Evolutionary conservation across 2,888 invertebrate species (phyloP), one percentile per base, ranked within the genome.

Genomic region (Itoplectis maculator): DNA sequence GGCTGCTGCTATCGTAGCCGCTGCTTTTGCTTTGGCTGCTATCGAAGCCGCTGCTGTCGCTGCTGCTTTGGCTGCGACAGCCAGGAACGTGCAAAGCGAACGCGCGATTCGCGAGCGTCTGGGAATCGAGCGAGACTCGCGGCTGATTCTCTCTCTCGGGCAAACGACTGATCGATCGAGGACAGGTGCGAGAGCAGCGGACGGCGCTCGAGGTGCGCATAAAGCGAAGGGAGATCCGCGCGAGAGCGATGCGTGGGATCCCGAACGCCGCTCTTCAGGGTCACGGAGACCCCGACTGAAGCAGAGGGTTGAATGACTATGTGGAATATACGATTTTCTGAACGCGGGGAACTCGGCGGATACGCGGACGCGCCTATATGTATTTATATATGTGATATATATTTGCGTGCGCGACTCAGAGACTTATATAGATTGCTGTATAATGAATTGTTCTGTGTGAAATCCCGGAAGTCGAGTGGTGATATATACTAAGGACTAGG

Each of bases 271-370:
- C 18, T 54, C 72, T 5, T 77, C 85, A 85, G 73, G 85, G 85
- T 82, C 81, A 84, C 79, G 82, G 79, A 82, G 68, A 78, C 70
- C n/a, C n/a, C n/a, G 78, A 81, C 42, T 56, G 63, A 47, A 54
- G 40, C 69, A n/a, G 81, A 77, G 81, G 77, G 84, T 85, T 84
- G 85, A 84, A 85, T 84, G 85, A 84, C 84, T 84, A 84, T 63
- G 54, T 15, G 45, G 74, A 72, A 13, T n/a, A n/a, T n/a, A n/a
- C 29, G 23, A 15, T 20, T 40, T 20, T n/a, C 2, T 2, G n/a
- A n/a, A n/a, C n/a, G n/a, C n/a, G n/a, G n/a, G n/a, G n/a, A n/a
- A n/a, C 29, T 20, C 0, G 29, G 29, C 8, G 47, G 8, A 42
- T 42, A 54, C 23, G 51, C 56, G 51, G 29, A 35, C 8, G 18